Conservation (phyloP, 2,113 vertebrate species). For the Steatornis caripensis region DNA sequence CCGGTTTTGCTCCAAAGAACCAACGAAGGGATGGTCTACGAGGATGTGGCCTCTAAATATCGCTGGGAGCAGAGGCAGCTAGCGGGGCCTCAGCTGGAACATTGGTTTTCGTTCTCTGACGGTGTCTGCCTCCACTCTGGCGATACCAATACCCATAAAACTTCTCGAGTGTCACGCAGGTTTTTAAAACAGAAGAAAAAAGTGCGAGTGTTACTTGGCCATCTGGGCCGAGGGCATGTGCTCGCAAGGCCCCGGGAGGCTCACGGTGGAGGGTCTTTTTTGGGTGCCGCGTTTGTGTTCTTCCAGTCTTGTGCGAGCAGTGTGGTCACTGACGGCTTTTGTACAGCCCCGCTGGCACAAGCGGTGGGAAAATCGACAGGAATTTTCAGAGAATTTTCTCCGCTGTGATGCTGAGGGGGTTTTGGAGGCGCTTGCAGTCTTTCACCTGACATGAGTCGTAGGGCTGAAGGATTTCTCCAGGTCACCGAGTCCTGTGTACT, state of each 20-base stretch:
- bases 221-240: neutral
- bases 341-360: neutral
- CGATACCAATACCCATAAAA: neutral
- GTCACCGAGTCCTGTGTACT: neutral
- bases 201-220: neutral
- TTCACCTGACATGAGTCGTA: neutral
- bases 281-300: neutral
- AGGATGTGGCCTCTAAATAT: neutral
- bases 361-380: neutral
- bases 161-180: neutral
- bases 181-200: neutral
- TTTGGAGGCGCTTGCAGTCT: neutral
- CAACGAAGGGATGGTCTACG: neutral
- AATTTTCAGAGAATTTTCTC: neutral
- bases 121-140: neutral
- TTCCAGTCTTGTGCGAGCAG: rapidly evolving
- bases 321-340: neutral
- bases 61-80: neutral
- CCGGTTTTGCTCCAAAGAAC: neutral
- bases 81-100: neutral
- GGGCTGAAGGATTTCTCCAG: neutral
- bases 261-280: neutral
- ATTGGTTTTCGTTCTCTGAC: neutral
- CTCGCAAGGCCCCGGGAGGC: neutral
- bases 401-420: neutral